Conservation (phyloP, 2,113 vertebrate species). For the Chionis minor region DNA sequence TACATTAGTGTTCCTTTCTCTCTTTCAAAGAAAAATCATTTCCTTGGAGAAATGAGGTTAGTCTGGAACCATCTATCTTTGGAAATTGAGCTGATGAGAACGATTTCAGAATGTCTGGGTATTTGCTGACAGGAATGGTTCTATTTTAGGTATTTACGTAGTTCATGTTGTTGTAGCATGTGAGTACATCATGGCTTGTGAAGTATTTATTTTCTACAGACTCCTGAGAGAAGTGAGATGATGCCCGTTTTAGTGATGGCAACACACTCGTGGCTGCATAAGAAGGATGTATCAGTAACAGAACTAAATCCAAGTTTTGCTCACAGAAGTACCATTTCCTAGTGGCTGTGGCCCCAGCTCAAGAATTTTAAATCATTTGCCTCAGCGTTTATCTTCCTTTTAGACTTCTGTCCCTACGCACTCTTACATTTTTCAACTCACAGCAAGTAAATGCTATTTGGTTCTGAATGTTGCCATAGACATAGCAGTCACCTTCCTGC, state of each 20-base stretch:
- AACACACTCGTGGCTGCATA: background rate
- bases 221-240: background rate
- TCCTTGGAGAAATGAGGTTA: conserved; percentile 29
- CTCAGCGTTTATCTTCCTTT: background rate
- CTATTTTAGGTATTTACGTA: conserved; percentile 52
- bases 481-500: background rate
- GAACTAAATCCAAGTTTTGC: background rate
- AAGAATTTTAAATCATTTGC: background rate
- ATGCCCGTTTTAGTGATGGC: background rate
- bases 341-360: background rate
- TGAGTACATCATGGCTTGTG: background rate
- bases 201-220: background rate
- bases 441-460: conserved; percentile 28
- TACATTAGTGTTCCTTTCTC: background rate
- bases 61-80: conserved; percentile 55
- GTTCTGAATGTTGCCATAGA: conserved; percentile 17
- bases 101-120: conserved; percentile 41
- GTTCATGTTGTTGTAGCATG: conserved; percentile 16
- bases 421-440: background rate
- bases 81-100: conserved; percentile 51
- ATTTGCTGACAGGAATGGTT: conserved; percentile 56
- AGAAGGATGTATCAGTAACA: background rate
- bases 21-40: background rate
- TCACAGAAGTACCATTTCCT: background rate
- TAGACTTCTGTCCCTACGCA: background rate